phyloP scores from a whole-genome alignment of 2,797 vertebrate genomes.

The Thamnophis elegans region DNA sequence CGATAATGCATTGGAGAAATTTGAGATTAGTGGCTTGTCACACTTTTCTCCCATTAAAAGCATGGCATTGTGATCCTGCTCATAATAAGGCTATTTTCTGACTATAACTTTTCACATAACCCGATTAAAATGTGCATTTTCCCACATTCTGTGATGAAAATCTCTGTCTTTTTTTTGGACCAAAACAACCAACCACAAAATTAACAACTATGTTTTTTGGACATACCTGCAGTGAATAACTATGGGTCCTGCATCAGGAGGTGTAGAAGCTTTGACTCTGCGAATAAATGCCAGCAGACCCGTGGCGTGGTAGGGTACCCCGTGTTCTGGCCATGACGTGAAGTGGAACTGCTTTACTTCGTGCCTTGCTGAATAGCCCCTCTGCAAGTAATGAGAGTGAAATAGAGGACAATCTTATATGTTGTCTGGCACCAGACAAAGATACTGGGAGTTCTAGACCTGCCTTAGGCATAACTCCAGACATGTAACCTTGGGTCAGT shows the following conservation, averaged over 20 bases:
- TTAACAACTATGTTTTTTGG: neutral
- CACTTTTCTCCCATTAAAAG: neutral
- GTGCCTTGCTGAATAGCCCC: conserved; percentile 91
- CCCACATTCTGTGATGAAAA: neutral
- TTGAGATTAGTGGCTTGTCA: neutral
- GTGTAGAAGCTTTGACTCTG: conserved; percentile 91
- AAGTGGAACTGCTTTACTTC: conserved; percentile 99
- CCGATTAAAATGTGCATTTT: neutral
- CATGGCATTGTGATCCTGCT: neutral
- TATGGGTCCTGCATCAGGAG: conserved; percentile 88
- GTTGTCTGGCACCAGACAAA: neutral
- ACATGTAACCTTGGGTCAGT: neutral
- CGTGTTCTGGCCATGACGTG: conserved; percentile 95
- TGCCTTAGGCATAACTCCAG: neutral
- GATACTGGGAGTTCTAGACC: neutral
- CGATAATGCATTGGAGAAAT: neutral
- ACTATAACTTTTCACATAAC: neutral
- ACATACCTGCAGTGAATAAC: conserved; percentile 97
- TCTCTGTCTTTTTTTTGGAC: neutral
- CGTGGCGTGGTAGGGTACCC: conserved; percentile 93
- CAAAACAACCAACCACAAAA: neutral
- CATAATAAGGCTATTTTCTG: neutral
- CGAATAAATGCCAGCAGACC: conserved; percentile 95
- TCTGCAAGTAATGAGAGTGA: conserved; percentile 67
- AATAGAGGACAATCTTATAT: neutral